A percentile compares a stretch with the other conserved stretches of the same genome.
These are phyloP conservation scores for Eurystomus glaucurus DNA, from an alignment of 2,797 vertebrate genomes.

Conservation along the genomic window DNA sequence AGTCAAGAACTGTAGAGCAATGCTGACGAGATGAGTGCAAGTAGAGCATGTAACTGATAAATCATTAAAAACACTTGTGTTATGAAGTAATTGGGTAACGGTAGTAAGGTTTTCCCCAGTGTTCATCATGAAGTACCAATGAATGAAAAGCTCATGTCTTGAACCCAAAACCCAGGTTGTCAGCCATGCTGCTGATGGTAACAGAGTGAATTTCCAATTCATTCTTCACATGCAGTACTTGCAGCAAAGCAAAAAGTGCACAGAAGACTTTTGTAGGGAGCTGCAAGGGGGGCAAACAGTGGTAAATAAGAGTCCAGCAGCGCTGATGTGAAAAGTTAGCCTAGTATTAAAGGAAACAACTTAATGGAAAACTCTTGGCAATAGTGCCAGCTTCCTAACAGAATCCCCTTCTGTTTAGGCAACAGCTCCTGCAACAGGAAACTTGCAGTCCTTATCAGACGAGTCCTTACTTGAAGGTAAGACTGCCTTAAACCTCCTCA, in stretches of 20 bases:
- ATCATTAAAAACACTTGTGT: background rate
- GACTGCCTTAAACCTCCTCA: background rate
- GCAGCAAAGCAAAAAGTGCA: background rate
- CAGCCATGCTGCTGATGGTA: background rate
- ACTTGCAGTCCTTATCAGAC: background rate
- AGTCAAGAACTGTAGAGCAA: background rate
- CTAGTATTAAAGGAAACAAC: background rate
- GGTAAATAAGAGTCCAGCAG: background rate
- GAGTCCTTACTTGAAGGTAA: conserved; percentile 41
- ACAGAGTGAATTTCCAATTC: background rate
- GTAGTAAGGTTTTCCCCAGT: background rate
- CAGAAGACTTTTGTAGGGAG: background rate
- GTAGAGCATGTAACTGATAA: background rate
- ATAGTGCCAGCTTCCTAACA: background rate
- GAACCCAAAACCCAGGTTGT: background rate
- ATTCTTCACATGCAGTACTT: background rate
- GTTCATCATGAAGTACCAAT: background rate
- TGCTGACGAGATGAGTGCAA: background rate
- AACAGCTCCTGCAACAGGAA: background rate
- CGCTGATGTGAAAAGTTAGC: background rate
- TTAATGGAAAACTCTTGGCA: background rate
- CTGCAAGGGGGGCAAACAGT: background rate
- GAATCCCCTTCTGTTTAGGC: conserved; percentile 24
- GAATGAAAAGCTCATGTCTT: accelerated
- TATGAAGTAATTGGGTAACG: background rate